These are phyloP conservation scores for Rhinoderma darwinii DNA, from an alignment of 2,113 vertebrate species.

Conservation along the genomic window DNA sequence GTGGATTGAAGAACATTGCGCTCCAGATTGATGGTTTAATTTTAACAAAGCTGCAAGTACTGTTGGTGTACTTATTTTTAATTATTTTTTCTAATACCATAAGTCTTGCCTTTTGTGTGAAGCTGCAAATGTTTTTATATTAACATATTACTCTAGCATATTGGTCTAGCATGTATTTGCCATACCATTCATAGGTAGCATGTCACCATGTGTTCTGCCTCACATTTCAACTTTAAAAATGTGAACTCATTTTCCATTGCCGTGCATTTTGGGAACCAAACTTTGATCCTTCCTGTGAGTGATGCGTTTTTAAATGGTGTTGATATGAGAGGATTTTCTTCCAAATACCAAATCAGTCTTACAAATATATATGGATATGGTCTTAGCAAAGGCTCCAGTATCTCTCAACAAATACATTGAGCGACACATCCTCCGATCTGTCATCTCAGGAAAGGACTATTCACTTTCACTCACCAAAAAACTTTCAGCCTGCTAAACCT, in stretches of 20 bases:
- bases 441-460: conserved; percentile 33
- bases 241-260: background rate
- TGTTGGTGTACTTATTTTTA: no score
- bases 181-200: background rate
- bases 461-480: conserved; percentile 26
- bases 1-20: no score
- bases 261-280: background rate
- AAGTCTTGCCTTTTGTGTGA: no score
- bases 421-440: conserved; percentile 12
- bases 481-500: conserved; percentile 26
- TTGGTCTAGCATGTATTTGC: background rate
- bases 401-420: conserved; percentile 21
- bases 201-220: background rate
- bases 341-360: conserved; percentile 1
- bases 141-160: no score
- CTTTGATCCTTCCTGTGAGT: background rate
- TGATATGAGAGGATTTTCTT: conserved; percentile 29
- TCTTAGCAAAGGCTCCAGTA: background rate
- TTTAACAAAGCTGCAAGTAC: no score
- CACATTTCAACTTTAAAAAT: background rate
- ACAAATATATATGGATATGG: conserved; percentile 1
- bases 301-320: background rate
- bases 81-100: no score
- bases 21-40: no score
- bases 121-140: no score